phyloP scores from a whole-genome alignment of 2,888 invertebrate species.

The Neoitamus cyanurus region DNA sequence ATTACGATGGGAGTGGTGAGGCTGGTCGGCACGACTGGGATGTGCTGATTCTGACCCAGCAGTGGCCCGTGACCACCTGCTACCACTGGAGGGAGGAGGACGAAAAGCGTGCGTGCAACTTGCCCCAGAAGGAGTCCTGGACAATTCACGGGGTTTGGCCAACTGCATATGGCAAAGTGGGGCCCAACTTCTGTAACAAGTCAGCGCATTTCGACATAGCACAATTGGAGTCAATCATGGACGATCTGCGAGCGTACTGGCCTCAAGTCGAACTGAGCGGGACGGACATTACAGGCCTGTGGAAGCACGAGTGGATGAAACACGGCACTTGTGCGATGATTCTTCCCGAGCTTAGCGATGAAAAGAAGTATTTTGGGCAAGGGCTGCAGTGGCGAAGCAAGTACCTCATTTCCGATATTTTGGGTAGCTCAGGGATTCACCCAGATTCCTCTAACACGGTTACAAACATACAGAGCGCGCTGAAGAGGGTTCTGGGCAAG shows the following conservation, averaged over 20 bases:
- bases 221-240: slow-evolving; percentile 71
- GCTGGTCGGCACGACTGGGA: slow-evolving; percentile 72
- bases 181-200: slow-evolving; percentile 79
- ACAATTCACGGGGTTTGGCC: slow-evolving; percentile 89
- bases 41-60: slow-evolving; percentile 81
- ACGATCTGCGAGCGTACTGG: slow-evolving; percentile 74
- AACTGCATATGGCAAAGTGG: slow-evolving; percentile 73
- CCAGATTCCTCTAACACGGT: slow-evolving; percentile 69
- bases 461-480: slow-evolving; percentile 68
- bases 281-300: slow-evolving; percentile 68
- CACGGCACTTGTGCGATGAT: slow-evolving; percentile 82
- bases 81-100: slow-evolving; percentile 75
- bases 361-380: slow-evolving; percentile 76
- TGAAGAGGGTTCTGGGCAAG: slow-evolving; percentile 70
- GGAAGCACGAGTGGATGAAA: slow-evolving; percentile 86
- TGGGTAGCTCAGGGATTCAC: slow-evolving; percentile 70
- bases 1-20: slow-evolving; percentile 41
- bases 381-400: slow-evolving; percentile 72
- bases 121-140: slow-evolving; percentile 76
- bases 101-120: slow-evolving; percentile 71
- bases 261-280: slow-evolving; percentile 73
- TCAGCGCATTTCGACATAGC: slow-evolving; percentile 75
- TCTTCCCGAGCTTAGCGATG: slow-evolving; percentile 70
- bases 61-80: slow-evolving; percentile 82
- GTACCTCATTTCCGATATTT: slow-evolving; percentile 73